Percentiles rank a stretch among this genome's conserved stretches.
phyloP scores from a whole-genome alignment of 2,888 invertebrate species.

The Oscheius onirici region DNA sequence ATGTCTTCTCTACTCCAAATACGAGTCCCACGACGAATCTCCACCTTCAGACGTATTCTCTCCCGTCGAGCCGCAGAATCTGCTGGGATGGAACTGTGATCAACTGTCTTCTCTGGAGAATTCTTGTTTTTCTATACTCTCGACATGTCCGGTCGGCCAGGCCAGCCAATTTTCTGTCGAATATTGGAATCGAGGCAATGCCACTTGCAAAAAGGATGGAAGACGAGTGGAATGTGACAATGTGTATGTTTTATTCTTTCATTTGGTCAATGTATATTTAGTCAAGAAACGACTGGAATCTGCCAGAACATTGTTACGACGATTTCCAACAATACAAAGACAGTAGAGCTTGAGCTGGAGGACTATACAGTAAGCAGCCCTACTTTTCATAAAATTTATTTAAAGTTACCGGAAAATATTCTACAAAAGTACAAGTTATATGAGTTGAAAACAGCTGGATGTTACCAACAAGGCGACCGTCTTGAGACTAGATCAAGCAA shows the following conservation, averaged over 20 bases:
- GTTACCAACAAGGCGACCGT: background rate
- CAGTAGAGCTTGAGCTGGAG: background rate
- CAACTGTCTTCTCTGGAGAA: background rate
- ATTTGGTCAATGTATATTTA: background rate
- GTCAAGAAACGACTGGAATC: background rate
- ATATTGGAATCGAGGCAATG: background rate
- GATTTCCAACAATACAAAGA: background rate
- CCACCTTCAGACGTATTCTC: background rate
- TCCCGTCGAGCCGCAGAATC: background rate
- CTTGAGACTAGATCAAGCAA: background rate
- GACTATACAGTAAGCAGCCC: background rate
- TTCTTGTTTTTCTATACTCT: background rate
- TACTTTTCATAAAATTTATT: background rate
- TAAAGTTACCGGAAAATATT: background rate
- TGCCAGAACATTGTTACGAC: conserved; percentile 1
- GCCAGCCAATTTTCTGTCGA: background rate
- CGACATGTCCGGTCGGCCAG: background rate
- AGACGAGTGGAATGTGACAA: background rate
- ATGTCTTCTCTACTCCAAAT: conserved; percentile 1
- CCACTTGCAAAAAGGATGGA: background rate
- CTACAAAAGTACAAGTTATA: background rate
- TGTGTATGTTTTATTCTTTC: background rate
- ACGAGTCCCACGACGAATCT: background rate
- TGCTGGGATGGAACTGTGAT: conserved; percentile 4
- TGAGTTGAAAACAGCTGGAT: background rate